phyloP scores from a whole-genome alignment of 2,113 vertebrate species.

The Eulemur rufifrons region DNA sequence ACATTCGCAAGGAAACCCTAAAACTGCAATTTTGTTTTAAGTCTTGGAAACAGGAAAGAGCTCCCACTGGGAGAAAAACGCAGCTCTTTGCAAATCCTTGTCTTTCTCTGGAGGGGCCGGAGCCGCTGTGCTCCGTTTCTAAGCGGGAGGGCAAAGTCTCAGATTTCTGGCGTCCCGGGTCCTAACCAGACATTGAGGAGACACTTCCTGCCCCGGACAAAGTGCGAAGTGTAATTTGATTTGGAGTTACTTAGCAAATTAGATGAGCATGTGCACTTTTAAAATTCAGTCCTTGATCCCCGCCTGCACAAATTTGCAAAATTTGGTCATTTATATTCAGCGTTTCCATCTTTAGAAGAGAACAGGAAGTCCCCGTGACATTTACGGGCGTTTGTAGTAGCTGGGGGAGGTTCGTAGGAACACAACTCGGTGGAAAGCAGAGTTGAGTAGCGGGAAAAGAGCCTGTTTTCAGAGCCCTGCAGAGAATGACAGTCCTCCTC shows the following conservation, averaged over 20 bases:
- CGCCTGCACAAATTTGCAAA: not conserved
- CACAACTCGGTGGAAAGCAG: not conserved
- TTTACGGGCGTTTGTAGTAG: not conserved
- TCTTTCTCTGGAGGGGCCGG: not conserved
- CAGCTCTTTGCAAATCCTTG: not conserved
- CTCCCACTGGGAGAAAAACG: not conserved
- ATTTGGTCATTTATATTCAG: not conserved
- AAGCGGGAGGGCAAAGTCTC: not conserved
- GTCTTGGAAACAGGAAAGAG: not conserved
- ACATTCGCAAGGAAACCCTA: not conserved
- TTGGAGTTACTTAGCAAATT: conserved; percentile 22
- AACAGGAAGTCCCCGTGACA: conserved; percentile 46
- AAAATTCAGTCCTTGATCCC: not conserved
- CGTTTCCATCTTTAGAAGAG: conserved; percentile 4
- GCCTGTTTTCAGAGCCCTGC: not conserved
- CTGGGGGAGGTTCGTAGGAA: not conserved
- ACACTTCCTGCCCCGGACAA: conserved; percentile 14
- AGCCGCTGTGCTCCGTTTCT: not conserved
- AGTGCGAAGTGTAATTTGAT: conserved; percentile 62
- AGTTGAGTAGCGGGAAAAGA: not conserved
- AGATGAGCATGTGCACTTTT: not conserved
- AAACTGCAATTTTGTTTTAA: not conserved
- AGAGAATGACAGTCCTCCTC: not conserved
- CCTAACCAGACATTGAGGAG: not conserved
- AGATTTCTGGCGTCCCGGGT: not conserved